Conservation (phyloP, 2,113 vertebrate species). For the Crotalus tigris region DNA sequence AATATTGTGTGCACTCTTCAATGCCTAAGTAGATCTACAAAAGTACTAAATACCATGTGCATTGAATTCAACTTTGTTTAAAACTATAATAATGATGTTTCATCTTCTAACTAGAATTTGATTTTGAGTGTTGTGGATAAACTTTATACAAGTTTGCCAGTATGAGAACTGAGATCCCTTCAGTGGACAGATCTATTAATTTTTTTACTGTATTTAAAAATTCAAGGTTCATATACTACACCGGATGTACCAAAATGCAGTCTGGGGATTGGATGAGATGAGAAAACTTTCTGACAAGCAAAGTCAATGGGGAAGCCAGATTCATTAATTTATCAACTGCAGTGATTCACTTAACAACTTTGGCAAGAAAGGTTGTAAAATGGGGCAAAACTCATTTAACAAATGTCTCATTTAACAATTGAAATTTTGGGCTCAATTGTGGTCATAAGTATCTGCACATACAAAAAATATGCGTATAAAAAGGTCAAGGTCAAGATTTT, state of each 20-base stretch:
- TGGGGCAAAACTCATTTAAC: background rate
- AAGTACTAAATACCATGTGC: background rate
- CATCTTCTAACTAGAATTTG: background rate
- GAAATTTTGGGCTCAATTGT: background rate
- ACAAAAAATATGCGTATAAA: too few species aligned
- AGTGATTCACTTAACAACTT: background rate
- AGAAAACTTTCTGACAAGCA: background rate
- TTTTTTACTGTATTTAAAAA: background rate
- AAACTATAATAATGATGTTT: background rate
- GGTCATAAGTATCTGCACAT: too few species aligned
- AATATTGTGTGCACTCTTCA: background rate
- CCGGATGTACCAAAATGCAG: background rate
- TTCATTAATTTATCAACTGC: background rate
- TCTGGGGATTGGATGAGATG: background rate
- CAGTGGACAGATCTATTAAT: background rate
- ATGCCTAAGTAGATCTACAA: background rate
- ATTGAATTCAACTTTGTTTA: background rate
- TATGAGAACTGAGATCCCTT: background rate
- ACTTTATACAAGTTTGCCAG: background rate
- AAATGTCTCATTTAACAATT: background rate
- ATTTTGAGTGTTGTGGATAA: background rate
- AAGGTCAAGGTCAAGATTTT: too few species aligned
- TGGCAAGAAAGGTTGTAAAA: background rate
- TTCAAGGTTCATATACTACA: background rate
- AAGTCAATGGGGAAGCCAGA: background rate